A percentile compares a stretch with the other conserved stretches of the same genome.
Conservation (phyloP, 2,113 vertebrate species). For the Sarotherodon lohbergeri region DNA sequence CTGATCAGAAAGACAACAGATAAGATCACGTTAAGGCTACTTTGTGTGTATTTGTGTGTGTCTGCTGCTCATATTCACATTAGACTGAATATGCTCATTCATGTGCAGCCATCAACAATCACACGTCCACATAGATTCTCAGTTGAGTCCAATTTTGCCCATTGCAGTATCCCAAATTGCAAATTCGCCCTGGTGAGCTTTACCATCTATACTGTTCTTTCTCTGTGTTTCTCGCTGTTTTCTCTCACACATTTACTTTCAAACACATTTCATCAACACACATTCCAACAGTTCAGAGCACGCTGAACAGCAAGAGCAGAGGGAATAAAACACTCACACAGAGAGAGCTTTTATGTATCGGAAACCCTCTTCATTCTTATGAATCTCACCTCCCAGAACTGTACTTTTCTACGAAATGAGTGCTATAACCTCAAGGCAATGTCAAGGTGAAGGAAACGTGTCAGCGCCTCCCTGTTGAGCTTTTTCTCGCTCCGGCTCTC, state of each 20-base stretch:
- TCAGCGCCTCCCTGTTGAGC: conserved; percentile 44
- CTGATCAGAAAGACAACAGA: background rate
- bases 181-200: background rate
- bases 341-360: conserved; percentile 35
- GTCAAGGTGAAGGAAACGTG: conserved; percentile 65
- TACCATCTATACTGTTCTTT: background rate
- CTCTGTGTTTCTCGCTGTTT: accelerated
- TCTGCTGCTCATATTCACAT: background rate
- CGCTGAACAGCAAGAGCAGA: background rate
- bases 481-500: conserved; percentile 27
- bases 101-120: background rate
- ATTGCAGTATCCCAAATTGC: background rate
- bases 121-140: background rate
- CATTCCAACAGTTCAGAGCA: conserved; percentile 24
- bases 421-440: conserved; percentile 57
- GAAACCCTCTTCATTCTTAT: conserved; percentile 34
- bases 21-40: background rate
- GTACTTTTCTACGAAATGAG: conserved; percentile 34
- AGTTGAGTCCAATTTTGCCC: background rate
- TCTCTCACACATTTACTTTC: background rate
- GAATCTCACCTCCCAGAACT: conserved; percentile 22
- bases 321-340: conserved; percentile 26
- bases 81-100: background rate
- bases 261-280: background rate
- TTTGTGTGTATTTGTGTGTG: background rate